These are phyloP conservation scores for Antitype chi DNA, from an alignment of 2,888 invertebrate species.

Conservation along the genomic window DNA sequence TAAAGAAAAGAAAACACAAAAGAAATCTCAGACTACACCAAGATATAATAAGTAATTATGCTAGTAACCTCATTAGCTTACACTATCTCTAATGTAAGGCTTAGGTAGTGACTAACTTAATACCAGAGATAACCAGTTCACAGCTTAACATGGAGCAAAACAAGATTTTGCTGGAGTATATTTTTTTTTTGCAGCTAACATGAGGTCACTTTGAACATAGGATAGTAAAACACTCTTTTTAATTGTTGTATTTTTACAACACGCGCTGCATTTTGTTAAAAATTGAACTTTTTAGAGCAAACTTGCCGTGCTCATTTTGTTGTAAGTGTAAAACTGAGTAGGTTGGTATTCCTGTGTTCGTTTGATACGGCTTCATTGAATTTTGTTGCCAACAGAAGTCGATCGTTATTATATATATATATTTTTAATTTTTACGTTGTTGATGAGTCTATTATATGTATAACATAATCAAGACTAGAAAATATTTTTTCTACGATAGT, in stretches of 20 bases:
- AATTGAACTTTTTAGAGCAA: slow-evolving; percentile 4
- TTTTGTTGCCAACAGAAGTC: neutral
- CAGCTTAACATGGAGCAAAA: slow-evolving; percentile 48
- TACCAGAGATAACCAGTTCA: slow-evolving; percentile 47
- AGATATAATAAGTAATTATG: slow-evolving; percentile 56
- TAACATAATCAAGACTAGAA: neutral
- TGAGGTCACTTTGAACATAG: neutral
- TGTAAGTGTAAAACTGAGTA: neutral
- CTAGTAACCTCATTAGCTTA: slow-evolving; percentile 58
- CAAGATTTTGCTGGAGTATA: slow-evolving; percentile 22
- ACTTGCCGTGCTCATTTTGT: neutral
- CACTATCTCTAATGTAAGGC: slow-evolving; percentile 50
- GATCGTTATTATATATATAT: neutral
- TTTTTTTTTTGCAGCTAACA: slow-evolving; percentile 33
- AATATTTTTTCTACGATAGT: neutral
- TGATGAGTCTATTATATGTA: neutral
- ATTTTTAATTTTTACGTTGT: neutral
- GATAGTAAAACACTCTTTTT: slow-evolving; percentile 7
- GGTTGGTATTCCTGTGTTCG: neutral
- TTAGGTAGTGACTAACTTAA: slow-evolving; percentile 45
- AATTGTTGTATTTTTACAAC: slow-evolving; percentile 2
- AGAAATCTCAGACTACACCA: slow-evolving; percentile 37
- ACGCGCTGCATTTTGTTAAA: slow-evolving; percentile 4
- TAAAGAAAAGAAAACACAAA: slow-evolving; percentile 21
- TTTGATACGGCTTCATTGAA: neutral